Conservation (phyloP, 35 echinoderm and acorn worm genomes). For the Acanthaster planci region DNA sequence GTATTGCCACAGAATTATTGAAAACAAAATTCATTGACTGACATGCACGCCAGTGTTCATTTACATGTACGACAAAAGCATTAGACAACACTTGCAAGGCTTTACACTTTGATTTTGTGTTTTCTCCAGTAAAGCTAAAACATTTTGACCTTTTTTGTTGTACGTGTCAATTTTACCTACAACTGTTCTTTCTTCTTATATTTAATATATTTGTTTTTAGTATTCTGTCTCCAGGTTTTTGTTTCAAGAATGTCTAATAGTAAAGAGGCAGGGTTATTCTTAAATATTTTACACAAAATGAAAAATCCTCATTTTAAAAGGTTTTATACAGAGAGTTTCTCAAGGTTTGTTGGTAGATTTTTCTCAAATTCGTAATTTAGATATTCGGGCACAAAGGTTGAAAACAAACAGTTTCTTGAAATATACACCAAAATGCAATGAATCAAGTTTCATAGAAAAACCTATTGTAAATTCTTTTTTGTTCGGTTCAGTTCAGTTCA, state of each 20-base stretch:
- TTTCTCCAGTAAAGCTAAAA: background rate
- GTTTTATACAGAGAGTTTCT: slow-evolving; percentile 3
- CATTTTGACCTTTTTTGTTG: slow-evolving; percentile 28
- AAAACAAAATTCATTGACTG: no score
- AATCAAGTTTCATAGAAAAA: no score
- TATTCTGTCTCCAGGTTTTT: slow-evolving; percentile 6
- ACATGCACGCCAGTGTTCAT: no score
- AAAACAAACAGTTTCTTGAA: no score
- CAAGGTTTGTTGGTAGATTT: background rate
- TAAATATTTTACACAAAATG: background rate
- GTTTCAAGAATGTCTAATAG: background rate
- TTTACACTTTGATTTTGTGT: background rate
- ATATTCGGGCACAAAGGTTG: no score
- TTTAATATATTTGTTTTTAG: background rate
- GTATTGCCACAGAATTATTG: no score
- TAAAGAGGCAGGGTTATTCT: background rate
- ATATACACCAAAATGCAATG: no score
- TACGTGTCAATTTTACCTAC: background rate
- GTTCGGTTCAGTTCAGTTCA: no score
- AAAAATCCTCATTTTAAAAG: slow-evolving; percentile 21
- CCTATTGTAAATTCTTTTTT: no score
- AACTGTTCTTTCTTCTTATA: background rate
- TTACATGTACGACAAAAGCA: no score
- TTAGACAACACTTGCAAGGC: background rate
- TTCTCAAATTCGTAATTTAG: no score